Percentiles rank a stretch among this genome's conserved stretches.
Evolutionary conservation across 2,113 vertebrate genomes (phyloP).

Genomic region (Desmodus rotundus): DNA sequence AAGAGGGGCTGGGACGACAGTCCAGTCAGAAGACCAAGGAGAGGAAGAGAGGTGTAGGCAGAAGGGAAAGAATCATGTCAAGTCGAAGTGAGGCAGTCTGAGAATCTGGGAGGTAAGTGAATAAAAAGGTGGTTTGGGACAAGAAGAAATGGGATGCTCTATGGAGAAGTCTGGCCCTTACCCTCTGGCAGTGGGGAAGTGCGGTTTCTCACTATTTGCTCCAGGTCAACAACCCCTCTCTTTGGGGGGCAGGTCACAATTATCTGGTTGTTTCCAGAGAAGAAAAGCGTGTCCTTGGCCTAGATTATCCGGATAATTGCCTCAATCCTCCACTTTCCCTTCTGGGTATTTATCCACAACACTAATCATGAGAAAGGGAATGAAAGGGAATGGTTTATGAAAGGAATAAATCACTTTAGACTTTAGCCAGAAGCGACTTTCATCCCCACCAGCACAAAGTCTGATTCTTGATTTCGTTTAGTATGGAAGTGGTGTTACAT

Average conservation of each 20-base stretch:
- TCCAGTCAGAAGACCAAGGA: neutral
- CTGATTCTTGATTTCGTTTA: constrained; percentile 59
- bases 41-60: neutral
- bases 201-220: neutral
- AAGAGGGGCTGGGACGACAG: neutral
- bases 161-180: neutral
- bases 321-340: constrained; percentile 26
- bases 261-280: constrained; percentile 30
- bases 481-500: constrained; percentile 60
- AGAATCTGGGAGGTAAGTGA: neutral
- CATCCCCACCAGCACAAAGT: constrained; percentile 16
- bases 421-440: constrained; percentile 54
- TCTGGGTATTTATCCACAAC: constrained; percentile 66
- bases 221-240: neutral
- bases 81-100: neutral
- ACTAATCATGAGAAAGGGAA: constrained; percentile 41
- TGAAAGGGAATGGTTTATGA: constrained; percentile 49
- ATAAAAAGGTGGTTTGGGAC: neutral
- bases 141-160: neutral
- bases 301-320: constrained; percentile 64
- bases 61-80: neutral
- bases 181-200: neutral
- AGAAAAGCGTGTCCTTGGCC: constrained; percentile 51
- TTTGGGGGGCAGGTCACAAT: neutral
- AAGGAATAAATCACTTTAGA: constrained; percentile 67